Evolutionary conservation across 1,140 invertebrate species (phyloP), one percentile per base, ranked within the genome.

Genomic region (Drosophila arizonae): DNA sequence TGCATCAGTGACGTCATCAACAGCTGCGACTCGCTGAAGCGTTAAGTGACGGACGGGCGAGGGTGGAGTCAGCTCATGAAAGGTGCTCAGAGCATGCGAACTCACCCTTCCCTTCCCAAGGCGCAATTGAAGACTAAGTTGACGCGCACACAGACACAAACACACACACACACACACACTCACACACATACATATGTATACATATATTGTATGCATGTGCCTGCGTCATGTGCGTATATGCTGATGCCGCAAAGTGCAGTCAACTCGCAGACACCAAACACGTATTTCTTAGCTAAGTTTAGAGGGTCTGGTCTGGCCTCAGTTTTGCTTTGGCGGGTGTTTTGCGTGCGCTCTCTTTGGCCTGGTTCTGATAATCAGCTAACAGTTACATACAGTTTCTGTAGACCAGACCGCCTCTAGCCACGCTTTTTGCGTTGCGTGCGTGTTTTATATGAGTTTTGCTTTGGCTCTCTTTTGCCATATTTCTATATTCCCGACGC

Each of bases 401-500:
- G 8, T 36, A 30, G 36, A 2, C 11, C 36, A 39, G 10, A 21
- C 13, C 33, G 17, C 17, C 55, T n/a, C 17, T 43, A 10, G 28
- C 21, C 43, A 2, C 26, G n/a, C 30, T 26, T 17, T 64, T 45
- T 61, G 60, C 28, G 62, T 80, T 81, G 79, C 68, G 73, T 80
- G 73, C 45, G 68, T 48, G 45, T 58, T 45, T n/a, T 41, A 33
- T 36, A 13, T 39, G 13, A 52, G 21, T 39, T 39, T 26, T 21
- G 51, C 26, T 54, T 26, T 28, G n/a, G 28, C 26, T 54, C 15
- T 30, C 28, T 30, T 30, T 56, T 56, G 17, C 10, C 4, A 39
- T 61, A 48, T 80, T 72, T 68, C 62, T 76, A 67, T 72, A 72
- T 30, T 17, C 50, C 50, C 70, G 58, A 56, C 56, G 60, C 43